These are phyloP conservation scores for Chrysomallon squamiferum DNA, from an alignment of 1,140 invertebrate genomes.

Conservation along the genomic window DNA sequence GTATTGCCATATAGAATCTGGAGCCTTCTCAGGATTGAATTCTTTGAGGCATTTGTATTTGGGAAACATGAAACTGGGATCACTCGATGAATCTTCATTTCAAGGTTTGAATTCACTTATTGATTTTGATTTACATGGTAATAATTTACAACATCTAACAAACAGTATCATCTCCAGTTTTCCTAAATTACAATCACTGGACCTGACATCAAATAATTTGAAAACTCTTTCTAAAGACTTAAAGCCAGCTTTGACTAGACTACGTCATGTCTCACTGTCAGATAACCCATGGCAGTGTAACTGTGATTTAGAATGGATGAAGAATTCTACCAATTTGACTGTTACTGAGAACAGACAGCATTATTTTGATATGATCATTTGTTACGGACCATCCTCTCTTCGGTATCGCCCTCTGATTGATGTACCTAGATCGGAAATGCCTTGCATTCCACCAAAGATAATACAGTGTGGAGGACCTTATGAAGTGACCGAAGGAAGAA, in stretches of 20 bases:
- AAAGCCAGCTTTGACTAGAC: slow-evolving; percentile 1
- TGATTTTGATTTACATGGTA: slow-evolving; percentile 15
- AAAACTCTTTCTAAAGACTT: slow-evolving; percentile 3
- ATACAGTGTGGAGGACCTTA: background rate
- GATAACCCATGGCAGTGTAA: slow-evolving; percentile 24
- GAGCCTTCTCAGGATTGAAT: slow-evolving; percentile 7
- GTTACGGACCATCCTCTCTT: slow-evolving; percentile 9
- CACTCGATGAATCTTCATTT: slow-evolving; percentile 8
- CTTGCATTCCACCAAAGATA: slow-evolving; percentile 9
- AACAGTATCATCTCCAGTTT: slow-evolving; percentile 1
- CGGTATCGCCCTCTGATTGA: slow-evolving; percentile 7
- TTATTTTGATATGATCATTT: background rate
- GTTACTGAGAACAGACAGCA: too few relatives aligned
- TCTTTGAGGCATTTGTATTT: slow-evolving; percentile 17
- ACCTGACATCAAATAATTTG: slow-evolving; percentile 16
- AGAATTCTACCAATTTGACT: slow-evolving; percentile 9
- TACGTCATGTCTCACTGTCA: slow-evolving; percentile 9
- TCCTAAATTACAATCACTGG: slow-evolving; percentile 6
- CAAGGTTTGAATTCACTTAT: slow-evolving; percentile 4
- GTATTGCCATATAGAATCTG: background rate
- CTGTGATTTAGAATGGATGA: slow-evolving; percentile 23
- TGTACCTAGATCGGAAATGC: slow-evolving; percentile 6
- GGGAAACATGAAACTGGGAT: slow-evolving; percentile 8
- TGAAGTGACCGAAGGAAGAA: slow-evolving; percentile 1
- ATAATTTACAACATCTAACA: slow-evolving; percentile 5